Base-by-base conservation (phyloP, 1,140 invertebrate genomes). In the Aphaenogaster rudis region DNA sequence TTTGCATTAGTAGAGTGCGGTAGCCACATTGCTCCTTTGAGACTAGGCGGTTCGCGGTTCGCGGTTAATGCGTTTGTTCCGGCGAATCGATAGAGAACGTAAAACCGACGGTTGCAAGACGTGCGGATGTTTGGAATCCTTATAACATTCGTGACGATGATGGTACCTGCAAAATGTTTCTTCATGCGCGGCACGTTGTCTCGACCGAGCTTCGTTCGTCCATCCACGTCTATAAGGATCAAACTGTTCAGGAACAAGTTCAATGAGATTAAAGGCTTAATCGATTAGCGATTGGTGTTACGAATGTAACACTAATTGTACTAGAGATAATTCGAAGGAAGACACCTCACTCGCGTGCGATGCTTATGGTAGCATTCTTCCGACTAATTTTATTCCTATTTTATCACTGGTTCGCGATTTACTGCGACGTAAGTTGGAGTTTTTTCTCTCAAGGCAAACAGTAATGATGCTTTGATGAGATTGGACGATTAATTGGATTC, bases 21-120 rank as follows among this genome's bases (percentile, higher is more conserved):
- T 88, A 82, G 84, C 84, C 90, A 57, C 89, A 90, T 88, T 91
- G 84, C 87, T 91, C 90, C 90, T 91, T 87, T 85, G 90, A 89
- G 90, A 91, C 78, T 78, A 86, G 81, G 59, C 77, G 69, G 72
- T 91, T 79, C 88, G 90, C 85, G 90, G 89, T 91, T 88, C 67
- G 54, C 71, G 71, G 90, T 91, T 91, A 91, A 91, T 89, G 79
- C 77, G 87, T 88, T 72, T 88, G 82, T 88, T 79, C 88, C 59
- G 54, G 59, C 15, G 76, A 91, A 91, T 91, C 90, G 88, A 91
- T 91, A 87, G 81, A 33, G 66, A 84, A 88, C 67, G 77, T 86
- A 86, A 78, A 90, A 86, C 77, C 86, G 57, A 61, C 80, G 42
- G 42, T 50, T 69, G 45, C 15, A 79, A 0, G 15, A 71, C 54